phyloP scores from a whole-genome alignment of 2,113 vertebrate genomes.

The Dipodomys stephensi region DNA sequence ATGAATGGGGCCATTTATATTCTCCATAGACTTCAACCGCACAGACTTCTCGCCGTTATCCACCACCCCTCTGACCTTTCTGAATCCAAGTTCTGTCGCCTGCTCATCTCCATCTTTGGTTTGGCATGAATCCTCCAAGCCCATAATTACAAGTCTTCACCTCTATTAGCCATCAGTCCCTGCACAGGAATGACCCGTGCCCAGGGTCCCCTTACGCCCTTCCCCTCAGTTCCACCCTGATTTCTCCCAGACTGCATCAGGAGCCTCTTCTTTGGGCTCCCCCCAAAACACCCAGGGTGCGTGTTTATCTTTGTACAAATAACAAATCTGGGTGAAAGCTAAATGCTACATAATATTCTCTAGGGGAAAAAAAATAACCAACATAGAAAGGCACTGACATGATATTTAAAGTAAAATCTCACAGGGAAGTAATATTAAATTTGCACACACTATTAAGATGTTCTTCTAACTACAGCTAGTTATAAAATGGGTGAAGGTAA shows the following conservation, averaged over 20 bases:
- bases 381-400: not conserved
- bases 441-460: not conserved
- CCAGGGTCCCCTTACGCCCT: rapidly evolving
- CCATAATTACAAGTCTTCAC: no score
- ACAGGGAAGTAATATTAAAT: not conserved
- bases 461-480: not conserved
- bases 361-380: not conserved
- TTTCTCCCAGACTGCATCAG: no score
- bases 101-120: not conserved
- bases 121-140: no score
- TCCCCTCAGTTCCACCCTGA: not conserved
- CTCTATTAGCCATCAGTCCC: no score
- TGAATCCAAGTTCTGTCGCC: not conserved
- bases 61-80: not conserved
- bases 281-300: not conserved
- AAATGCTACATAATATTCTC: not conserved
- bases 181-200: not conserved
- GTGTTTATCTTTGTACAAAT: not conserved
- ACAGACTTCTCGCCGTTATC: not conserved
- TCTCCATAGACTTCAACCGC: not conserved
- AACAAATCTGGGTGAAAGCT: not conserved
- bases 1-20: not conserved
- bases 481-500: constrained; percentile 33
- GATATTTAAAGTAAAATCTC: constrained; percentile 5
- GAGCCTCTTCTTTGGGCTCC: not conserved